phyloP scores from a whole-genome alignment of 1,140 invertebrate species.

The Adoxophyes honmai region DNA sequence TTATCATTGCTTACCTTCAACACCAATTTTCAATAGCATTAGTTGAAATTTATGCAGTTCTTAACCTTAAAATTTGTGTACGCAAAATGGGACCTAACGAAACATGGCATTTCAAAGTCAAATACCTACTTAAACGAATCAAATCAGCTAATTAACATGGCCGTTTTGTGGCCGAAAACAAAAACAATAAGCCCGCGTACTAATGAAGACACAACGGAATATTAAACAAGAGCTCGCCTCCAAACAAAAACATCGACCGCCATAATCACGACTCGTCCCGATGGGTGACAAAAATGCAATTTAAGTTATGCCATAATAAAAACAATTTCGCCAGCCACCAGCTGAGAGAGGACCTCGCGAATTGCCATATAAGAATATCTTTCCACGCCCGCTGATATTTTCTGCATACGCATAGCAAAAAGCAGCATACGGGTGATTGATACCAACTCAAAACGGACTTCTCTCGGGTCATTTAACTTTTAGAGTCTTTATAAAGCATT shows the following conservation, averaged over 20 bases:
- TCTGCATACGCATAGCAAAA: background rate
- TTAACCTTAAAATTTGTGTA: too few relatives aligned
- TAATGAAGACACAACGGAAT: constrained; percentile 54
- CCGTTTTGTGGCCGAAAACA: constrained; percentile 27
- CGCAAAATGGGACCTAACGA: too few relatives aligned
- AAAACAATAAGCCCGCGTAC: constrained; percentile 26
- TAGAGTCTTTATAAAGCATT: background rate
- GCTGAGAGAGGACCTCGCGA: background rate
- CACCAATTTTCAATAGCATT: too few relatives aligned
- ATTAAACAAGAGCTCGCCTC: constrained; percentile 44
- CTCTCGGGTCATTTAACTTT: background rate
- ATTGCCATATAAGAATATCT: background rate
- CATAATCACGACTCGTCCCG: constrained; percentile 29
- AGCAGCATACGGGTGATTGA: background rate
- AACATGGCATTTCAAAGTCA: background rate
- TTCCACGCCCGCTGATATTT: background rate
- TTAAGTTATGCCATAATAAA: constrained; percentile 60
- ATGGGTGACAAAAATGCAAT: constrained; percentile 71
- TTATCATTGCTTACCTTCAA: too few relatives aligned
- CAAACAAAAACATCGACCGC: constrained; percentile 31
- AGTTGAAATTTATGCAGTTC: too few relatives aligned
- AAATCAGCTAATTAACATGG: constrained; percentile 30
- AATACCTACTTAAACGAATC: constrained; percentile 28
- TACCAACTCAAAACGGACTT: too few relatives aligned
- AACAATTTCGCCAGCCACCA: constrained; percentile 43